Evolutionary conservation across 2,797 vertebrate genomes (phyloP), one percentile per base, ranked within the genome.

Genomic region (Lycodopsis pacificus): DNA sequence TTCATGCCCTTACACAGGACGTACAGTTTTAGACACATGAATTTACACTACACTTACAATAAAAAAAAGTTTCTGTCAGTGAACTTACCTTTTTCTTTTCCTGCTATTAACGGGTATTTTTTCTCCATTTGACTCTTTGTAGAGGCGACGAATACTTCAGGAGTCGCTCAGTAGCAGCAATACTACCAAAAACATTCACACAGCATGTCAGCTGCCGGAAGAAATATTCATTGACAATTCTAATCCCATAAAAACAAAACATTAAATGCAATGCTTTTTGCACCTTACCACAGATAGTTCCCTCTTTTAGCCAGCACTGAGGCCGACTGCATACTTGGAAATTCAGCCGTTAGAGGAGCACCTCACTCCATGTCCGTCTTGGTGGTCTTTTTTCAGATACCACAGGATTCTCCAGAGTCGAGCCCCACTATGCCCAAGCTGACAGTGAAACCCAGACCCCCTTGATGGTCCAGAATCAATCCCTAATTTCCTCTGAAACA

Each of bases 51-150:
- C n/a, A n/a, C n/a, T n/a, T n/a, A n/a, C 20, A 32, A 66, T 5
- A 20, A 46, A 46, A 1, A 30, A 4, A 3, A 59, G 5, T 0
- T 40, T 53, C 20, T 2, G 30, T 7, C 54, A 8, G 48, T 22
- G 9, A 30, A 75, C 92, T 79, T 73, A 96, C 96, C 96, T 42
- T 86, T 95, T 82, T 96, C 95, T 87, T 82, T 88, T 73, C 95
- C 93, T 73, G 94, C 94, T 56, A 93, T 94, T 17, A 72, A 42
- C 0, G 94, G 88, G 27, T 92, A 83, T 73, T 94, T 96, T 77
- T 89, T 95, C 80, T 94, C 93, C 82, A 91, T 91, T 38, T 93
- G 89, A 2, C 38, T 90, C 80, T 91, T 89, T 58, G 83, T 49
- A 76, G 58, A 70, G 46, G 65, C 0, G 34, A 32, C 48, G 3